Conservation (phyloP, 2,797 vertebrate species). For the Amblyraja radiata region DNA sequence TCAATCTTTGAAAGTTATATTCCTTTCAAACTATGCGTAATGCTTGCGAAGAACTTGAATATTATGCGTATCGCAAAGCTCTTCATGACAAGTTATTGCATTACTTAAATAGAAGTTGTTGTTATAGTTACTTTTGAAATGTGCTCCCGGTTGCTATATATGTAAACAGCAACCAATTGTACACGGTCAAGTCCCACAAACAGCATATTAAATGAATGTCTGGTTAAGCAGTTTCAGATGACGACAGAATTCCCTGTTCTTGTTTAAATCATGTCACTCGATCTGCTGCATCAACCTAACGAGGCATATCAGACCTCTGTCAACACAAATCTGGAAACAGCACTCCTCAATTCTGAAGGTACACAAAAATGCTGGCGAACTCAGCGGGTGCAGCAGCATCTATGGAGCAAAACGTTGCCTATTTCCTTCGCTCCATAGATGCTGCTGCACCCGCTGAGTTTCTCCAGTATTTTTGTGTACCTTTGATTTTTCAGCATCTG, state of each 20-base stretch:
- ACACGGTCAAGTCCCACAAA: constrained; percentile 7
- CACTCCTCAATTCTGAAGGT: neutral
- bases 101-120: neutral
- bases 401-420: too few relatives aligned
- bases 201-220: neutral
- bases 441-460: too few relatives aligned
- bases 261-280: constrained; percentile 2
- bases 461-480: too few relatives aligned
- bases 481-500: too few relatives aligned
- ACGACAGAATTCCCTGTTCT: neutral
- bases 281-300: neutral
- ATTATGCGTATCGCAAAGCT: neutral
- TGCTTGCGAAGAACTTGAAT: neutral
- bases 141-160: neutral
- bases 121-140: neutral
- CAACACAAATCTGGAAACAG: constrained; percentile 6
- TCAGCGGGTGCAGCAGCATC: too few relatives aligned
- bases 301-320: neutral
- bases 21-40: neutral
- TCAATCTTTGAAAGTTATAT: neutral
- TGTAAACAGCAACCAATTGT: constrained; percentile 15
- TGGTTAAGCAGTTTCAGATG: neutral
- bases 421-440: too few relatives aligned
- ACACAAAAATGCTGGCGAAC: too few relatives aligned
- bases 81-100: neutral